Percentiles rank a stretch among this genome's conserved stretches.
Evolutionary conservation across 2,113 vertebrate species (phyloP).

Genomic region (Cyanistes caeruleus): DNA sequence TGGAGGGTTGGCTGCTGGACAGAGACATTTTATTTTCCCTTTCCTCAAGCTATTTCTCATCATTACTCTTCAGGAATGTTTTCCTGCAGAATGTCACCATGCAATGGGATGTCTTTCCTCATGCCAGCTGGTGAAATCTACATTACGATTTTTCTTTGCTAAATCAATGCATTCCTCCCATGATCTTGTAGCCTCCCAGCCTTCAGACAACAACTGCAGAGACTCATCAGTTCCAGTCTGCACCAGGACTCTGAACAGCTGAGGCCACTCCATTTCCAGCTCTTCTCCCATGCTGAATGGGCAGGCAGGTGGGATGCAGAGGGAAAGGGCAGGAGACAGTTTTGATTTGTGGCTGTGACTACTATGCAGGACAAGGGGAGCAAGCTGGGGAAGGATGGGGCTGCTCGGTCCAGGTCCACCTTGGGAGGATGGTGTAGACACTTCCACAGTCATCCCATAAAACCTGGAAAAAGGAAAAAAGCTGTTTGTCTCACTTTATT

Average conservation of each 20-base stretch:
- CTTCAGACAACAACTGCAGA: background rate
- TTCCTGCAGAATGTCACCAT: rapidly evolving
- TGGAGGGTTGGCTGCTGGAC: background rate
- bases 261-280: background rate
- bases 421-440: background rate
- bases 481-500: background rate
- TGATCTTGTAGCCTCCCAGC: background rate
- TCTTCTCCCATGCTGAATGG: rapidly evolving
- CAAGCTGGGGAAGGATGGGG: background rate
- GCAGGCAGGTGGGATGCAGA: background rate
- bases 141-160: background rate
- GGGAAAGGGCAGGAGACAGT: background rate
- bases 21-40: rapidly evolving
- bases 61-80: background rate
- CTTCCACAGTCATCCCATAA: background rate
- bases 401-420: background rate
- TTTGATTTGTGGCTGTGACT: background rate
- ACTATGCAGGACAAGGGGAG: background rate
- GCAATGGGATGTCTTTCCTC: background rate
- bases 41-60: background rate
- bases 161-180: background rate
- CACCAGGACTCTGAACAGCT: background rate
- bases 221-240: background rate
- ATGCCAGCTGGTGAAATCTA: background rate
- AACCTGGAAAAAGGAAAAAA: background rate